Conservation (phyloP, 2,888 invertebrate genomes). For the Chaitophorus viminalis region DNA sequence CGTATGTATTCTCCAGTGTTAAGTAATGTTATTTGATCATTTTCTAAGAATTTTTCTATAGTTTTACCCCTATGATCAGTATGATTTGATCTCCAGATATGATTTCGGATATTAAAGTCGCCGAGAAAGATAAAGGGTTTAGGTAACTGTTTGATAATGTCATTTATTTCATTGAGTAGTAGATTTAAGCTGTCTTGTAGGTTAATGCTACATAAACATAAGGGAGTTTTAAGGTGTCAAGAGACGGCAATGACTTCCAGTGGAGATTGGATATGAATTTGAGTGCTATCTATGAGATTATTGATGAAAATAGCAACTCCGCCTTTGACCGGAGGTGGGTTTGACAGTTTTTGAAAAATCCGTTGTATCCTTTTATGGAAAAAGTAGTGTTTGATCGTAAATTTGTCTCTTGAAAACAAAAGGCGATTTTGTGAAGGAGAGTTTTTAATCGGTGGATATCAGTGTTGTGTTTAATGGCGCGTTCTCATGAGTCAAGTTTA, state of each 20-base stretch:
- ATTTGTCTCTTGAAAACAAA: too few relatives aligned
- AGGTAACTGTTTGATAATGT: constrained; percentile 12
- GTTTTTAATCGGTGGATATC: too few relatives aligned
- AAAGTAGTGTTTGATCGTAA: too few relatives aligned
- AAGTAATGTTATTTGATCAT: constrained; percentile 7
- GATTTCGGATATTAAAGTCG: constrained; percentile 14
- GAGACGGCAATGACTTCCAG: constrained; percentile 25
- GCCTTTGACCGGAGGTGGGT: not conserved
- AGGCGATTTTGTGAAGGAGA: too few relatives aligned
- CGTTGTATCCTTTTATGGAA: too few relatives aligned
- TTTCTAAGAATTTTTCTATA: constrained; percentile 35
- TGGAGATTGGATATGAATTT: constrained; percentile 34
- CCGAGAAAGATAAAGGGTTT: constrained; percentile 25
- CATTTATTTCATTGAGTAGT: not conserved
- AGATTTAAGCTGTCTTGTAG: not conserved
- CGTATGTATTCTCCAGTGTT: constrained; percentile 20
- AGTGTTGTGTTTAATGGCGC: too few relatives aligned
- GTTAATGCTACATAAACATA: constrained; percentile 27
- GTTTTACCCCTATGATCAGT: constrained; percentile 19
- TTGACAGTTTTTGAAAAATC: constrained; percentile 7
- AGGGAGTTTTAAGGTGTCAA: not conserved
- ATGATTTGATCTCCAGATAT: constrained; percentile 1
- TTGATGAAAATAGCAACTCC: constrained; percentile 26
- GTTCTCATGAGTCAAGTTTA: too few relatives aligned
- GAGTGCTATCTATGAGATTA: not conserved